Conservation (phyloP, 2,113 vertebrate species). For the Alosa alosa region DNA sequence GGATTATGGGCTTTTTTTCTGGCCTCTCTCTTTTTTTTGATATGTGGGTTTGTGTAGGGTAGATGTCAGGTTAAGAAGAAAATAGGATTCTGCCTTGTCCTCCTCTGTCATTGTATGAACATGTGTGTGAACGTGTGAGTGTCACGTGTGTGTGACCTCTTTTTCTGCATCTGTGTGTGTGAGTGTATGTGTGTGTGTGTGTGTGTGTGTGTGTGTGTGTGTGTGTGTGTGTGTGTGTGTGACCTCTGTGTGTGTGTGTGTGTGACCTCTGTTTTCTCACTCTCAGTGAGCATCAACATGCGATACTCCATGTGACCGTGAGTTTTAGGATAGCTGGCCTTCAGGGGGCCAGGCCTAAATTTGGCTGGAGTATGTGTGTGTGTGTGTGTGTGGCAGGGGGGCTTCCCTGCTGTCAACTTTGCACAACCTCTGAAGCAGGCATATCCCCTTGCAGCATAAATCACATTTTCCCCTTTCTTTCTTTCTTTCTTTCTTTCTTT, state of each 20-base stretch:
- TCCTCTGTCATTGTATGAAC: background rate
- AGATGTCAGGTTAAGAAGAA: background rate
- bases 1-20: background rate
- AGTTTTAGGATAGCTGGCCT: background rate
- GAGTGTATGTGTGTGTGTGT: background rate
- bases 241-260: slow-evolving; percentile 3
- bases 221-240: background rate
- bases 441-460: background rate
- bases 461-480: background rate
- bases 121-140: background rate
- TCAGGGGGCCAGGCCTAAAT: background rate
- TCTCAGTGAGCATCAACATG: background rate
- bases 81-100: background rate
- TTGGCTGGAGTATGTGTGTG: background rate
- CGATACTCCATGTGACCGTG: background rate
- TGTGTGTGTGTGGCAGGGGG: background rate
- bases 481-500: background rate
- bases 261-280: background rate
- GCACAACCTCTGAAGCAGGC: background rate
- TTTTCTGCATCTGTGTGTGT: background rate
- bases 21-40: background rate
- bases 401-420: background rate
- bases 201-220: background rate
- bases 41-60: background rate
- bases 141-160: background rate